A percentile compares a stretch with the other conserved stretches of the same genome.
Conservation (phyloP, 2,888 invertebrate genomes). For the Synanthedon tipuliformis region DNA sequence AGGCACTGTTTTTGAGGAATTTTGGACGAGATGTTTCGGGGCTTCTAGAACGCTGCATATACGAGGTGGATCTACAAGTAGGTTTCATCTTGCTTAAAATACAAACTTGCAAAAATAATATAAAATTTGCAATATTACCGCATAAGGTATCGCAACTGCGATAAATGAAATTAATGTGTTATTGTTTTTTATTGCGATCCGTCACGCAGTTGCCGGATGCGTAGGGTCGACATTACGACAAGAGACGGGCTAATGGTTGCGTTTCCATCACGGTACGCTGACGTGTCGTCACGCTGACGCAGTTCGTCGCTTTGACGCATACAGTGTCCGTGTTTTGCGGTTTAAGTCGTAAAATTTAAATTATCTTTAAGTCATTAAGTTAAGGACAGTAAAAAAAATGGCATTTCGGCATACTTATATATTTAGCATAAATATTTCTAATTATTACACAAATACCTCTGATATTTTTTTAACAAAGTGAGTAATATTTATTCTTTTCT, state of each 20-base stretch:
- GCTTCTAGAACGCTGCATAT: too few relatives aligned
- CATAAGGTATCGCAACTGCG: neutral
- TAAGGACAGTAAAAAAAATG: neutral
- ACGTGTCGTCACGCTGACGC: slow-evolving; percentile 21
- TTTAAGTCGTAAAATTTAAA: neutral
- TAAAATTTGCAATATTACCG: too few relatives aligned
- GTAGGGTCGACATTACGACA: slow-evolving; percentile 16
- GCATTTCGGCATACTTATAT: slow-evolving; percentile 1
- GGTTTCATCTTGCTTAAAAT: too few relatives aligned
- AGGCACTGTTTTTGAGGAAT: too few relatives aligned
- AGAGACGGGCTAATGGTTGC: slow-evolving; percentile 43
- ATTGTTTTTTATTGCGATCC: slow-evolving; percentile 21
- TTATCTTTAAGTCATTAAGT: too few relatives aligned
- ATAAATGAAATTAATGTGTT: neutral
- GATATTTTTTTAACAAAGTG: too few relatives aligned
- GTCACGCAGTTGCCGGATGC: slow-evolving; percentile 32
- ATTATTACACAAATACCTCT: too few relatives aligned
- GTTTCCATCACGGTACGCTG: slow-evolving; percentile 33
- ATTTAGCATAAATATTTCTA: too few relatives aligned
- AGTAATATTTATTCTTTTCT: too few relatives aligned
- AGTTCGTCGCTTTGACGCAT: slow-evolving; percentile 19
- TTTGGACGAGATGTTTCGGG: too few relatives aligned
- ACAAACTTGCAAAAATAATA: too few relatives aligned
- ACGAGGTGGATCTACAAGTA: too few relatives aligned
- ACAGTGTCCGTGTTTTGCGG: neutral